Evolutionary conservation across 2,888 invertebrate genomes (phyloP).

Genomic region (Plemyria rubiginata): DNA sequence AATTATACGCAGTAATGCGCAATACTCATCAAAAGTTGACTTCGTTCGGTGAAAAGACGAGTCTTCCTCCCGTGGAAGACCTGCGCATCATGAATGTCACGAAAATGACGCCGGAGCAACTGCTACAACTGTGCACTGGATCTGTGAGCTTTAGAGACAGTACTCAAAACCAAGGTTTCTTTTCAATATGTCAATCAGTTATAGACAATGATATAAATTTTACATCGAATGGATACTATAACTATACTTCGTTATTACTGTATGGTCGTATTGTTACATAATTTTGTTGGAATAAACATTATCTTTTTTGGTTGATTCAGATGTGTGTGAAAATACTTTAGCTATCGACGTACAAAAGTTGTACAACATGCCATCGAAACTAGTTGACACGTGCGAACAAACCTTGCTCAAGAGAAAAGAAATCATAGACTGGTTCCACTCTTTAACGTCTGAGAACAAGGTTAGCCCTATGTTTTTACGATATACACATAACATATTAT

Average conservation of each 20-base stretch:
- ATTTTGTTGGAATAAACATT: no score
- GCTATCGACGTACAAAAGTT: constrained; percentile 61
- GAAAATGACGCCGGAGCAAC: constrained; percentile 64
- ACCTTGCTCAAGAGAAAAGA: constrained; percentile 66
- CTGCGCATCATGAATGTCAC: constrained; percentile 69
- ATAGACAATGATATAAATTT: no score
- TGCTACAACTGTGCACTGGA: constrained; percentile 62
- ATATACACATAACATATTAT: not conserved
- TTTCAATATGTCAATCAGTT: not conserved
- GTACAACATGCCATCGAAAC: constrained; percentile 62
- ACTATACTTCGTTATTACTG: no score
- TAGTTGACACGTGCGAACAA: constrained; percentile 68
- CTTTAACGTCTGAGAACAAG: constrained; percentile 59
- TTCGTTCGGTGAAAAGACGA: constrained; percentile 54
- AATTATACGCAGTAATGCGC: constrained; percentile 62
- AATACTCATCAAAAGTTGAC: constrained; percentile 59
- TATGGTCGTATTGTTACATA: no score
- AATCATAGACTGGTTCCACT: constrained; percentile 70
- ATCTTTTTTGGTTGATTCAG: constrained; percentile 5
- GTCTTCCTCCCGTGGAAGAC: constrained; percentile 64
- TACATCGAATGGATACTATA: no score
- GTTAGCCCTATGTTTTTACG: constrained; percentile 41
- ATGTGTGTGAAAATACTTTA: constrained; percentile 15
- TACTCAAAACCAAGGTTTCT: constrained; percentile 18
- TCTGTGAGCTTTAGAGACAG: constrained; percentile 14